These are phyloP conservation scores for Cephus sareptanus DNA, from an alignment of 2,888 invertebrate species.

Conservation along the genomic window DNA sequence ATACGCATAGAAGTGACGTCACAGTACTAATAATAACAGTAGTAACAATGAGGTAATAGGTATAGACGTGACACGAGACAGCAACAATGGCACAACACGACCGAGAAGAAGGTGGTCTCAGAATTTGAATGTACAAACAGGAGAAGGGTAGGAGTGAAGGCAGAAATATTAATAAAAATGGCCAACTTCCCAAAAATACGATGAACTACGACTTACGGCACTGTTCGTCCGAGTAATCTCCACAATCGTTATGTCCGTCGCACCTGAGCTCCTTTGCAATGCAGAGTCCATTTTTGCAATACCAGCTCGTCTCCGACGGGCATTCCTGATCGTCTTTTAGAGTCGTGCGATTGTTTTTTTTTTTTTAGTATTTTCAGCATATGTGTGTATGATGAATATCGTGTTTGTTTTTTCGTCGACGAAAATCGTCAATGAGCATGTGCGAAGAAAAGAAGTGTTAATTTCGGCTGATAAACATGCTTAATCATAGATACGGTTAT, in stretches of 20 bases:
- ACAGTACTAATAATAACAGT: neutral
- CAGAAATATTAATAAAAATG: neutral
- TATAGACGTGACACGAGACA: neutral
- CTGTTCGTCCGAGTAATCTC: constrained; percentile 73
- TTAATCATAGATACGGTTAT: neutral
- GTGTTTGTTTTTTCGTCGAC: neutral
- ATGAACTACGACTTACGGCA: constrained; percentile 70
- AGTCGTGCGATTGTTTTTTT: neutral
- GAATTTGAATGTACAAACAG: neutral
- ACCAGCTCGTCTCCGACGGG: constrained; percentile 61
- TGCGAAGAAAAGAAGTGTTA: neutral
- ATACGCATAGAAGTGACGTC: neutral
- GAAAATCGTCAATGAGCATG: neutral
- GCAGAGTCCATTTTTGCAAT: constrained; percentile 76
- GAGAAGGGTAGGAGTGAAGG: neutral
- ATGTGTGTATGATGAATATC: neutral
- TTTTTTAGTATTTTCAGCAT: neutral
- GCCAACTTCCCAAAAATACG: neutral
- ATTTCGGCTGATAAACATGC: neutral
- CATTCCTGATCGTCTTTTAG: neutral
- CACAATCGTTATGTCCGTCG: constrained; percentile 76
- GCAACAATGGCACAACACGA: neutral
- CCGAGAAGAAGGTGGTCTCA: neutral
- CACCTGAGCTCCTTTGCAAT: constrained; percentile 75
- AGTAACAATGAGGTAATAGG: neutral